A percentile compares a stretch with the other conserved stretches of the same genome.
phyloP scores from a whole-genome alignment of 1,140 invertebrate genomes.

The Apis mellifera region DNA sequence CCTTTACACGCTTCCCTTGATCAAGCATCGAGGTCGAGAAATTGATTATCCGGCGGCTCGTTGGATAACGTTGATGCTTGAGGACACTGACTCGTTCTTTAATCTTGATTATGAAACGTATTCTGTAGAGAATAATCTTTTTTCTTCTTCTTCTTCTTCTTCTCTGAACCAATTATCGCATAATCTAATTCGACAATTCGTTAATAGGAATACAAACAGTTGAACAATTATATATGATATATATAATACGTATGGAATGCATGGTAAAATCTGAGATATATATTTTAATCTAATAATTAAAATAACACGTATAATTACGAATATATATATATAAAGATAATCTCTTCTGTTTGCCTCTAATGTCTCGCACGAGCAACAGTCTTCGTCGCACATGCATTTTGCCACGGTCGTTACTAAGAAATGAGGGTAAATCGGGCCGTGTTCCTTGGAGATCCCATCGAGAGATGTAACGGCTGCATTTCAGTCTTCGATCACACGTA shows the following conservation, averaged over 20 bases:
- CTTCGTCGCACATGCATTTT: not conserved
- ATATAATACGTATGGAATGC: too few species aligned
- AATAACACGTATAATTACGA: too few species aligned
- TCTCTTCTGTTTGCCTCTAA: not conserved
- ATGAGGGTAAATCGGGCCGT: slow-evolving; percentile 23
- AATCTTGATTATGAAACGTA: not conserved
- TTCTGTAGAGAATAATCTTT: not conserved
- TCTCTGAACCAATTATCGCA: too few species aligned
- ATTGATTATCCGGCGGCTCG: not conserved
- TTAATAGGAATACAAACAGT: too few species aligned
- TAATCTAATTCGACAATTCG: too few species aligned
- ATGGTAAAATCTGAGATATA: too few species aligned
- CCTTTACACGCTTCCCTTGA: not conserved
- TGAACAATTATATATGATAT: too few species aligned
- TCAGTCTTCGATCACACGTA: slow-evolving; percentile 60
- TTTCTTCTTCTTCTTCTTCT: too few species aligned
- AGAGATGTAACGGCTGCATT: slow-evolving; percentile 48
- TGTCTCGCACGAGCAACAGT: not conserved
- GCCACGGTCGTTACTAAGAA: slow-evolving; percentile 6
- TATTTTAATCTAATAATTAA: too few species aligned
- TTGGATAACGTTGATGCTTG: not conserved
- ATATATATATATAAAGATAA: too few species aligned
- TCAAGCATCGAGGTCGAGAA: slow-evolving; percentile 3
- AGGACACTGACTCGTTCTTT: not conserved
- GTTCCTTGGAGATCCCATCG: slow-evolving; percentile 2